Percentiles rank a stretch among this genome's conserved stretches.
phyloP scores from a whole-genome alignment of 2,113 vertebrate species.

The Bungarus multicinctus region DNA sequence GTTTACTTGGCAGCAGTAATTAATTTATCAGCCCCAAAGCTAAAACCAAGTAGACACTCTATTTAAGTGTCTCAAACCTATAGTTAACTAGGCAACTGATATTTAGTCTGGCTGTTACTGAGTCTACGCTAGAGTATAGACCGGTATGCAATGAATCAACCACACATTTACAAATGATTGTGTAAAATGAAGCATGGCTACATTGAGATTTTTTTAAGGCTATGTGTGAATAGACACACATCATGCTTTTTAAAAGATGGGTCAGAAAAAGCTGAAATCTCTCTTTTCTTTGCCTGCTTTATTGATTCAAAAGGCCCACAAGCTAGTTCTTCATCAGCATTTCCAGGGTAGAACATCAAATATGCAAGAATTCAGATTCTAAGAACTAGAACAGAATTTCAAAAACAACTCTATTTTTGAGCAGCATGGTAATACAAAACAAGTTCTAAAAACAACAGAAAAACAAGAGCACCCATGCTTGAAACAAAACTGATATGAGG shows the following conservation, averaged over 20 bases:
- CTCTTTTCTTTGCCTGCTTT: neutral
- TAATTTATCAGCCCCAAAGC: neutral
- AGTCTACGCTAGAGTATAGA: neutral
- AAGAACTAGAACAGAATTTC: neutral
- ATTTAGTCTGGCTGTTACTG: neutral
- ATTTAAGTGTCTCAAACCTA: neutral
- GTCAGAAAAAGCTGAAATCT: neutral
- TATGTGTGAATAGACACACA: constrained; percentile 10
- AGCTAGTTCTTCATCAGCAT: neutral
- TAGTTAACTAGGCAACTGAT: neutral
- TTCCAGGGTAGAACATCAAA: neutral
- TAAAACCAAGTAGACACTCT: neutral
- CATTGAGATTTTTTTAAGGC: neutral
- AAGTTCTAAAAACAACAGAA: neutral
- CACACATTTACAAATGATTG: neutral
- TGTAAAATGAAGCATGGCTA: neutral
- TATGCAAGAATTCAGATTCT: neutral
- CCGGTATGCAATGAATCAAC: neutral
- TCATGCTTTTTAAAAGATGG: neutral
- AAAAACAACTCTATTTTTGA: neutral
- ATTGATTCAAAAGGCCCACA: neutral
- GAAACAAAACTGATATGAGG: neutral
- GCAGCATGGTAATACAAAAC: neutral
- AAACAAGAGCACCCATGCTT: neutral
- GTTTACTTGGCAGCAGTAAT: neutral